phyloP scores from a whole-genome alignment of 2,113 vertebrate genomes.

The Callorhinus ursinus region DNA sequence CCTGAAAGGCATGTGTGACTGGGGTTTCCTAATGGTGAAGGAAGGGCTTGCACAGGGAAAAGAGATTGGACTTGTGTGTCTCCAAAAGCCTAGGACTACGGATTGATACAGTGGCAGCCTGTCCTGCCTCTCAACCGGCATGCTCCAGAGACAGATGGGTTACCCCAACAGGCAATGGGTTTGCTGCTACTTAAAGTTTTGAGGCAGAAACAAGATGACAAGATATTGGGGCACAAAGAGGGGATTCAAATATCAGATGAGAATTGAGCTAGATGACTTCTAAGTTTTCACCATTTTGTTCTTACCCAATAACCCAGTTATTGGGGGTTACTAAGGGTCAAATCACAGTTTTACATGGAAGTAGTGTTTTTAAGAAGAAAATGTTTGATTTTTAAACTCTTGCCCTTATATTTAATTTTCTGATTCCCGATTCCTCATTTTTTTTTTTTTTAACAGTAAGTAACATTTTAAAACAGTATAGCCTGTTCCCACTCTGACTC shows the following conservation, averaged over 20 bases:
- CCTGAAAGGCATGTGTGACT: not conserved
- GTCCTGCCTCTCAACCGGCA: not conserved
- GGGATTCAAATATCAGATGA: not conserved
- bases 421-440: not conserved
- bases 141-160: not conserved
- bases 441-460: not conserved
- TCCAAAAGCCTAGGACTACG: not conserved
- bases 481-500: slow-evolving; percentile 38
- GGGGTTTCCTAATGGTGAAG: not conserved
- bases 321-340: not conserved
- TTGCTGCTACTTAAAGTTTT: not conserved
- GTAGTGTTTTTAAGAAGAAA: not conserved
- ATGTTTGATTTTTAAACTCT: not conserved
- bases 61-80: not conserved
- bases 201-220: not conserved
- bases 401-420: slow-evolving; percentile 34
- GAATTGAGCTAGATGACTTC: not conserved
- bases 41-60: not conserved
- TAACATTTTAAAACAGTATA: slow-evolving; percentile 40
- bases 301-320: not conserved
- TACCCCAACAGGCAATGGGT: not conserved
- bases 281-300: not conserved
- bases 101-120: not conserved
- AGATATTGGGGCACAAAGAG: not conserved
- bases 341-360: not conserved